phyloP scores from a whole-genome alignment of 2,888 invertebrate species.

The Campopleginae sp. region DNA sequence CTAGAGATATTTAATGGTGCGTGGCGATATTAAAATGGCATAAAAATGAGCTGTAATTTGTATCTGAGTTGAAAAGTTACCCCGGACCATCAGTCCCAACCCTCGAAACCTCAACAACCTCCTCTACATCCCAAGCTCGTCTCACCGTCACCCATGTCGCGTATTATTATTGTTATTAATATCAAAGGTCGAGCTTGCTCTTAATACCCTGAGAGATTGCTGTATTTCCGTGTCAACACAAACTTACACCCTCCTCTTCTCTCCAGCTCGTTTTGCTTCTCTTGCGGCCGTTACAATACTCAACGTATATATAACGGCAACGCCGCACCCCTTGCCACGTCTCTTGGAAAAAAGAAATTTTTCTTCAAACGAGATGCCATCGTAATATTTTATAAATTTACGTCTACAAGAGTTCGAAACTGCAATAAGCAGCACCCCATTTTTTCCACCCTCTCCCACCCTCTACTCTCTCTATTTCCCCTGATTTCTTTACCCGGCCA shows the following conservation, averaged over 20 bases:
- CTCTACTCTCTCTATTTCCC: neutral
- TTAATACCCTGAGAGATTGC: conserved; percentile 81
- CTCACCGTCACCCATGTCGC: conserved; percentile 70
- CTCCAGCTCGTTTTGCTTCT: conserved; percentile 7
- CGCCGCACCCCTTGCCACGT: conserved; percentile 15
- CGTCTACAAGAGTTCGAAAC: conserved; percentile 61
- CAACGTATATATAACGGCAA: conserved; percentile 2
- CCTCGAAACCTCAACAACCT: conserved; percentile 60
- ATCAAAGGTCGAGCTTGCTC: conserved; percentile 79
- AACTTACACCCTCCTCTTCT: conserved; percentile 53
- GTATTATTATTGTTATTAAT: conserved; percentile 82
- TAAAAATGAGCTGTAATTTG: conserved; percentile 84
- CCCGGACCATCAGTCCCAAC: conserved; percentile 73
- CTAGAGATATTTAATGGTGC: conserved; percentile 83
- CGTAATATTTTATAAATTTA: conserved; percentile 69
- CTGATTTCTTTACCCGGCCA: neutral
- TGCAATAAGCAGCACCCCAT: conserved; percentile 67
- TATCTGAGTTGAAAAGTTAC: conserved; percentile 82
- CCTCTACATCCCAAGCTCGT: conserved; percentile 46
- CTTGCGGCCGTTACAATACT: conserved; percentile 52
- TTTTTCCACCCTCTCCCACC: conserved; percentile 19
- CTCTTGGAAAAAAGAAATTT: conserved; percentile 63
- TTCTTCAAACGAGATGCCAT: conserved; percentile 68
- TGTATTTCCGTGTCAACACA: conserved; percentile 78
- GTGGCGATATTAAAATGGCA: conserved; percentile 84